Base-by-base conservation (phyloP, 2,797 vertebrate species). In the Muscicapa comitata region DNA sequence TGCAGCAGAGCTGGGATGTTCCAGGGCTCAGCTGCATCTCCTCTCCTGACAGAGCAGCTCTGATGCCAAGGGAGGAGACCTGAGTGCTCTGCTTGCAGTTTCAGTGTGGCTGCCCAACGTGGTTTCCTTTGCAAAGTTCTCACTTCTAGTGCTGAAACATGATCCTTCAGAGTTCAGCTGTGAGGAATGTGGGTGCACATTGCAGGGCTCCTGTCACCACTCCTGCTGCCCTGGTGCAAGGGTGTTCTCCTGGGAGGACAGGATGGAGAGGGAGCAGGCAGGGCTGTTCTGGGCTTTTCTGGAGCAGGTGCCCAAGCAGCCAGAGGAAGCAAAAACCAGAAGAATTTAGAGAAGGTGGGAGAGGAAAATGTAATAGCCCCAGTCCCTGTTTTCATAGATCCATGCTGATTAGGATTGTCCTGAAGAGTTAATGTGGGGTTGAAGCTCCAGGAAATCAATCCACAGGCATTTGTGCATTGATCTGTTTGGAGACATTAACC, bases 401-500 rank as follows among this genome's bases (percentile, higher is more conserved):
- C 3, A 2, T 9, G 18, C 5, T 14, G 63, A 53, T 87, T 40
- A 78, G 78, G 23, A 20, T 65, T 65, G 28, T 73, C 28, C 26
- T 51, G 59, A 48, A 54, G 54, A 58, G 15, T 14, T 70, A 57
- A 77, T 17, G 26, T 28, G 42, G 26, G 79, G 17, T 11, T 67
- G 53, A 66, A 88, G 25, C 53, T 73, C 72, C 57, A 57, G 43
- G 89, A 91, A 95, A 96, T 93, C 82, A 92, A 38, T 96, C 71
- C 25, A 9, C 54, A 17, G 55, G 65, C 77, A 40, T 87, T 79
- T 90, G 87, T 70, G 61, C 55, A 96, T 95, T 86, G 93, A 94
- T 96, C 85, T 95, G 90, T 85, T 95, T 95, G 63, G 87, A 89
- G 90, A 74, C 66, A 51, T 94, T 95, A 96, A 96, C 87, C 88